A percentile compares a stretch with the other conserved stretches of the same genome.
Evolutionary conservation across 1,140 invertebrate genomes (phyloP).

Genomic region (Asobara japonica): DNA sequence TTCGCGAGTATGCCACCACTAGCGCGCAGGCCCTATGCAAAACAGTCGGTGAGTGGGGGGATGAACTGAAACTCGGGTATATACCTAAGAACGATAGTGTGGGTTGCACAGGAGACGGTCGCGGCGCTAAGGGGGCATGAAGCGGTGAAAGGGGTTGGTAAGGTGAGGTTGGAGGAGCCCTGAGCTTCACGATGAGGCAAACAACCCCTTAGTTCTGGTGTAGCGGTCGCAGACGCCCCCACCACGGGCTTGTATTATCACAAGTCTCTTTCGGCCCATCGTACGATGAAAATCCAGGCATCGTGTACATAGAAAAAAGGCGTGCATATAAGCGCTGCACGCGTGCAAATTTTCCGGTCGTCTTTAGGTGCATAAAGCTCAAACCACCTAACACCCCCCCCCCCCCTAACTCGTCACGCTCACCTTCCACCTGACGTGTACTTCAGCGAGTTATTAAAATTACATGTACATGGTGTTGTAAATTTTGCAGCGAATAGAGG

Average conservation of each 20-base stretch:
- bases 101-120: background rate
- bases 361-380: background rate
- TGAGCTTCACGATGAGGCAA: constrained; percentile 59
- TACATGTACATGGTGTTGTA: background rate
- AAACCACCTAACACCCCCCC: constrained; percentile 15
- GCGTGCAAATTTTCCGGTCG: background rate
- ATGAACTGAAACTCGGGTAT: constrained; percentile 26
- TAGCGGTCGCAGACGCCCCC: constrained; percentile 65
- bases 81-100: background rate
- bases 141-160: constrained; percentile 35
- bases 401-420: background rate
- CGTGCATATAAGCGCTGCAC: constrained; percentile 52
- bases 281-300: constrained; percentile 29
- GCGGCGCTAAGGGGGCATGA: constrained; percentile 17
- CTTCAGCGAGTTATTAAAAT: background rate
- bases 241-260: constrained; percentile 49
- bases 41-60: constrained; percentile 50
- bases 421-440: background rate
- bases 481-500: background rate
- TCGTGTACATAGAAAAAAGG: constrained; percentile 11
- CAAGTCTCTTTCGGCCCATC: constrained; percentile 50
- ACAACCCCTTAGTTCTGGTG: constrained; percentile 66
- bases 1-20: constrained; percentile 5
- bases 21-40: constrained; percentile 66
- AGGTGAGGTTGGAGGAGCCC: constrained; percentile 45